These are phyloP conservation scores for Listronotus oregonensis DNA, from an alignment of 1,140 invertebrate genomes.

Conservation along the genomic window DNA sequence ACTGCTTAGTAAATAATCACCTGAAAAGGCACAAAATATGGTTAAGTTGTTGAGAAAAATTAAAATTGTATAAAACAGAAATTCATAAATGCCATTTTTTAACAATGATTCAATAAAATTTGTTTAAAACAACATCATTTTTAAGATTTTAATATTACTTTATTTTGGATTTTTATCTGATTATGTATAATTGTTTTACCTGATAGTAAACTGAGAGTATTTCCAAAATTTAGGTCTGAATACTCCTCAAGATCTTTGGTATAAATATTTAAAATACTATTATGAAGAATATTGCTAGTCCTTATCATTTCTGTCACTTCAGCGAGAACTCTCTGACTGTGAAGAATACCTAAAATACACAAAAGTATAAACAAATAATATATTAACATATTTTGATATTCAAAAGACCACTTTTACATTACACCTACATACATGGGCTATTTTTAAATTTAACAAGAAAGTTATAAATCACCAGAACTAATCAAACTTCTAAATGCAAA, in stretches of 20 bases:
- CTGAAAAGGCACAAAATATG: neutral
- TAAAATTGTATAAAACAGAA: no score
- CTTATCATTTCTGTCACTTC: conserved; percentile 98
- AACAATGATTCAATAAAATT: no score
- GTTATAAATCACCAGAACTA: neutral
- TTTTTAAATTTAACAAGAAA: neutral
- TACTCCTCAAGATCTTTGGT: conserved; percentile 58
- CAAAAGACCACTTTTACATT: neutral
- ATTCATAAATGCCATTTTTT: no score
- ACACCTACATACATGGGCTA: neutral
- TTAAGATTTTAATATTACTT: neutral
- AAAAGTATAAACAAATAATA: neutral
- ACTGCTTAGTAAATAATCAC: conserved; percentile 66
- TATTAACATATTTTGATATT: neutral
- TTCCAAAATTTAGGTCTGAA: conserved; percentile 87
- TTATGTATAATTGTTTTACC: no score
- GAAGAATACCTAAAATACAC: conserved; percentile 56
- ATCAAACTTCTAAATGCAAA: no score
- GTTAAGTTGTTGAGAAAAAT: no score
- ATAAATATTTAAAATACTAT: conserved; percentile 62
- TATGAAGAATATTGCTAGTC: conserved; percentile 92
- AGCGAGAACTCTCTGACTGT: conserved; percentile 86
- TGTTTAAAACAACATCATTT: no score
- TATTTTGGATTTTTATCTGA: neutral
- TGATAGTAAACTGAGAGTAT: conserved; percentile 90